phyloP scores from a whole-genome alignment of 2,797 vertebrate species.

The Characodon lateralis region DNA sequence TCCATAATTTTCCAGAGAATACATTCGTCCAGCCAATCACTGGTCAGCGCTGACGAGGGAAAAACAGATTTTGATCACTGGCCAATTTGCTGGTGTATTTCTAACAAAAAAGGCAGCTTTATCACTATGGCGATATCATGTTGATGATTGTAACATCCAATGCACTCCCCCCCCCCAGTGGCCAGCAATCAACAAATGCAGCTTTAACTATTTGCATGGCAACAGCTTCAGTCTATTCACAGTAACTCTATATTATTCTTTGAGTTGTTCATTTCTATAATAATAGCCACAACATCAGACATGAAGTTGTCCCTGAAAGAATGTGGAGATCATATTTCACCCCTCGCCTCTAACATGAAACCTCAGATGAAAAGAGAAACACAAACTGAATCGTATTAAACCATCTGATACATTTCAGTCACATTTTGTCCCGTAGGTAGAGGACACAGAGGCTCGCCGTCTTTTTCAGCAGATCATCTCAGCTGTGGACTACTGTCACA shows the following conservation, averaged over 20 bases:
- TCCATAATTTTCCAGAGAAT: not conserved
- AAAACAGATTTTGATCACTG: not conserved
- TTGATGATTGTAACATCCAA: not conserved
- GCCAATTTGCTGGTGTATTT: not conserved
- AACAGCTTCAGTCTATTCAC: not conserved
- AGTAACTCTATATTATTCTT: not conserved
- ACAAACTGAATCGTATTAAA: not conserved
- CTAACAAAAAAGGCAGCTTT: not conserved
- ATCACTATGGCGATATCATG: not conserved
- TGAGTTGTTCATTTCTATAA: not conserved
- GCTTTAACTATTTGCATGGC: not conserved
- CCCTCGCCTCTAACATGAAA: not conserved
- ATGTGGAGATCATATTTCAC: not conserved
- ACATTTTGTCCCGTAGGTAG: constrained; percentile 82
- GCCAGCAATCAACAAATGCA: not conserved
- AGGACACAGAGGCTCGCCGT: constrained; percentile 91
- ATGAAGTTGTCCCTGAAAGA: not conserved
- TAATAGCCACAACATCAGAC: not conserved
- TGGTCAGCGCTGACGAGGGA: not conserved
- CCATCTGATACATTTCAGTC: not conserved
- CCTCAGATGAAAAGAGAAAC: not conserved
- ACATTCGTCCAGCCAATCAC: too few species aligned
- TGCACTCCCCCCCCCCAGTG: not conserved
- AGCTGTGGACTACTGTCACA: constrained; percentile 97
- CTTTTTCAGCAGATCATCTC: constrained; percentile 99